phyloP scores from a whole-genome alignment of 2,113 vertebrate genomes.

The Saguinus midas region DNA sequence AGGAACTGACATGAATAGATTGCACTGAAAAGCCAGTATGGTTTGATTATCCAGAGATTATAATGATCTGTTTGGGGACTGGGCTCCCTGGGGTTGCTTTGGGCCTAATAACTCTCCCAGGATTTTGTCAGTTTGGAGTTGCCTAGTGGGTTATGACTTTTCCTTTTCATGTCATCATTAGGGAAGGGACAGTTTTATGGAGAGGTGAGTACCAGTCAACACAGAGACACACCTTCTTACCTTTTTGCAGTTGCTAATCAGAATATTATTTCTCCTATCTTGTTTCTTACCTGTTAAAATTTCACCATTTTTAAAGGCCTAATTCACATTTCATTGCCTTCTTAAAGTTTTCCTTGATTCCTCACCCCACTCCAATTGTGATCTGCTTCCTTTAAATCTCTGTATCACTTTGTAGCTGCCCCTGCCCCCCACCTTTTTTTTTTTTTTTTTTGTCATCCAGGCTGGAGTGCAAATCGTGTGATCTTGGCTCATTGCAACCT shows the following conservation, averaged over 20 bases:
- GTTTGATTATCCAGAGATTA: neutral
- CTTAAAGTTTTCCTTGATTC: constrained; percentile 34
- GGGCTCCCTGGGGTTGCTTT: neutral
- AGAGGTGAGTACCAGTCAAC: neutral
- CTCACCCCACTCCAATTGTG: neutral
- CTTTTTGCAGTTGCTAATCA: neutral
- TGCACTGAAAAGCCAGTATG: neutral
- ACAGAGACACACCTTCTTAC: neutral
- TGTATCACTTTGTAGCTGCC: neutral
- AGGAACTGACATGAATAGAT: neutral
- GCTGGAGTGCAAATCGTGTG: too few species aligned
- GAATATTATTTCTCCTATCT: neutral
- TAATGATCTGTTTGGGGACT: neutral
- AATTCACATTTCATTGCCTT: neutral
- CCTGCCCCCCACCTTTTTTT: too few species aligned
- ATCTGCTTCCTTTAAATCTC: neutral
- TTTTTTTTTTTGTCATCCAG: too few species aligned
- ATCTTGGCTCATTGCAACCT: too few species aligned
- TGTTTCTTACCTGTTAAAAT: constrained; percentile 11
- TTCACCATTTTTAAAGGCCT: neutral
- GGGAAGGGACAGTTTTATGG: constrained; percentile 6
- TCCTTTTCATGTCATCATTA: neutral
- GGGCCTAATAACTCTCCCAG: neutral
- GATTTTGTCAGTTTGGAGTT: neutral
- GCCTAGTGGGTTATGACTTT: neutral